phyloP scores from a whole-genome alignment of 2,113 vertebrate genomes.

The human region GRCh38 chr3:63748001-63748500 shows the following conservation, averaged over 20 bases:
- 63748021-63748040: background rate
- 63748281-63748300: background rate
- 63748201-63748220: background rate
- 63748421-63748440: background rate
- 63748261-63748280: background rate
- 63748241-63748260: background rate
- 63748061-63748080: background rate
- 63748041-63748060: background rate
- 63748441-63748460: background rate
- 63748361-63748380: background rate
- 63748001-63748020: background rate
- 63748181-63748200: slow-evolving; percentile 72
- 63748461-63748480: background rate
- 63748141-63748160: slow-evolving; percentile 83
- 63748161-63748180: slow-evolving; percentile 71
- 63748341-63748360: background rate
- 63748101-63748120: background rate
- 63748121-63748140: slow-evolving; percentile 71
- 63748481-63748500: background rate
- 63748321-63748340: background rate
- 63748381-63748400: background rate
- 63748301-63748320: background rate
- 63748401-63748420: background rate
- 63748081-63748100: background rate
- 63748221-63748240: slow-evolving; percentile 44